Conservation (phyloP, 2,797 vertebrate species). For the Chelmon rostratus region DNA sequence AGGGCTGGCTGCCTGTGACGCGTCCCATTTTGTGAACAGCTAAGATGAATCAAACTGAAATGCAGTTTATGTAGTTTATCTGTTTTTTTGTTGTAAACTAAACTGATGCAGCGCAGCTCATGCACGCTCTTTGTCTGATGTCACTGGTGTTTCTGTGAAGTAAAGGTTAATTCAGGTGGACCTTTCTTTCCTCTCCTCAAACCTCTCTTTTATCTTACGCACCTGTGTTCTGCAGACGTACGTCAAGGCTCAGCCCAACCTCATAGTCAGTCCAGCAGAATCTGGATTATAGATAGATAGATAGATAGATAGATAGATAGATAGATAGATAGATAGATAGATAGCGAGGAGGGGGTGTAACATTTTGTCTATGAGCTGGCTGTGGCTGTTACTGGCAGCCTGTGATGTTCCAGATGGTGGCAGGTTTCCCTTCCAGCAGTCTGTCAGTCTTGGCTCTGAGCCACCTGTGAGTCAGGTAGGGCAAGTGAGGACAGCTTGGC, state of each 20-base stretch:
- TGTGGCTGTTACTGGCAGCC: constrained; percentile 51
- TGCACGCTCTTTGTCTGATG: no score
- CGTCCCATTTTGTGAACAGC: background rate
- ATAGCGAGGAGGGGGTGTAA: constrained; percentile 17
- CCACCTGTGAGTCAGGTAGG: constrained; percentile 72
- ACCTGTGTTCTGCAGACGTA: background rate
- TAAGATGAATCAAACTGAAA: background rate
- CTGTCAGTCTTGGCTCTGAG: constrained; percentile 65
- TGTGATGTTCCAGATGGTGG: constrained; percentile 69
- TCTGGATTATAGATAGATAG: no score
- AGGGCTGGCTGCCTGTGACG: background rate
- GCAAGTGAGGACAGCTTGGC: constrained; percentile 78
- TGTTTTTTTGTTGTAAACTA: no score
- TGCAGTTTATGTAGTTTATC: background rate
- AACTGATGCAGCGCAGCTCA: no score
- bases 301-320: background rate
- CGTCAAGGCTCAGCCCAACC: background rate
- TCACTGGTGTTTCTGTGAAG: no score
- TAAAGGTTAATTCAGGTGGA: no score
- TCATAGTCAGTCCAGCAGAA: background rate
- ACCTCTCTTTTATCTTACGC: background rate
- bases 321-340: background rate
- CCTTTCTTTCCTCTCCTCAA: background rate
- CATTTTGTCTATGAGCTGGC: constrained; percentile 39
- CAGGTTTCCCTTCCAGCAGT: constrained; percentile 70